Percentiles rank a stretch among this genome's conserved stretches.
phyloP scores from a whole-genome alignment of 2,888 invertebrate genomes.

The Ferrisia virgata region DNA sequence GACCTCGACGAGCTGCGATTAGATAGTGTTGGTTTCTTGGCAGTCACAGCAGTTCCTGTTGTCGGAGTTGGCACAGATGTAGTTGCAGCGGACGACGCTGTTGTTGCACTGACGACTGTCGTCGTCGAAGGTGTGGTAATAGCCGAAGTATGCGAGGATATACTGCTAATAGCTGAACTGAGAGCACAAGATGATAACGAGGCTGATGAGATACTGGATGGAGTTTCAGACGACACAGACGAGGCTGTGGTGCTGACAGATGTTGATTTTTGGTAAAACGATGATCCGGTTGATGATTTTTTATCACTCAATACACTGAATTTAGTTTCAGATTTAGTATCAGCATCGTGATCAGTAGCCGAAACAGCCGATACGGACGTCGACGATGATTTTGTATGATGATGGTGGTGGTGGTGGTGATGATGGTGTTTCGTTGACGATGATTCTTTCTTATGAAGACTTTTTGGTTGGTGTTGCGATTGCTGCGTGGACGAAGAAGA shows the following conservation, averaged over 20 bases:
- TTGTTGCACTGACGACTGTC: slow-evolving; percentile 47
- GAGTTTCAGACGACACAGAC: neutral
- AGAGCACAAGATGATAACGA: neutral
- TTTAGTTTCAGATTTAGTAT: neutral
- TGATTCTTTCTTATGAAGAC: neutral
- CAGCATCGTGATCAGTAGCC: neutral
- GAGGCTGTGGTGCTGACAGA: neutral
- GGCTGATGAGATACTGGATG: neutral
- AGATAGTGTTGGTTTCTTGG: neutral
- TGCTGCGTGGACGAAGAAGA: slow-evolving; percentile 51
- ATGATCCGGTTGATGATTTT: neutral
- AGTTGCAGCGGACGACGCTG: slow-evolving; percentile 52
- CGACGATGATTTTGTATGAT: neutral
- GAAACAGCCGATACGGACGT: neutral
- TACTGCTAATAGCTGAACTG: neutral
- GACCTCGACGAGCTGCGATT: neutral
- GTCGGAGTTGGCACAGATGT: slow-evolving; percentile 54
- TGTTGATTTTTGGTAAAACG: neutral
- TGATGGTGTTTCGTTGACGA: neutral
- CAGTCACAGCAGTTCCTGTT: neutral
- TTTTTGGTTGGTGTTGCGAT: neutral
- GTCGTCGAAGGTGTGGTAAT: slow-evolving; percentile 46
- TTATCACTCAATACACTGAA: neutral
- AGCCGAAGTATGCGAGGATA: neutral
- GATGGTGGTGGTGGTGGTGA: neutral